phyloP scores from a whole-genome alignment of 1,140 invertebrate species.

The Scylla paramamosain region DNA sequence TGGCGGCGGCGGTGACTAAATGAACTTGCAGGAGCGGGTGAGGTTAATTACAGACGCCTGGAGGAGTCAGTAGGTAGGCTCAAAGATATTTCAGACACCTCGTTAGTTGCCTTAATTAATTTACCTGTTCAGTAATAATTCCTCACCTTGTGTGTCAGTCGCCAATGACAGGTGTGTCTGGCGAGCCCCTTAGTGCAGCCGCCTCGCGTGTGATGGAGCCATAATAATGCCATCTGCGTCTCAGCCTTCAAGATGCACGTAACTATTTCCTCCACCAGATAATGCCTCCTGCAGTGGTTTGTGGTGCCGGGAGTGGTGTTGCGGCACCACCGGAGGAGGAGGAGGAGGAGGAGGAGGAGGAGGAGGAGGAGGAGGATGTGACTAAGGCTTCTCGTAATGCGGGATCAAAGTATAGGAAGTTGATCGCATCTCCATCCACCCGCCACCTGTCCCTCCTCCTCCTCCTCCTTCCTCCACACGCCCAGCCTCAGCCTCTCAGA shows the following conservation, averaged over 20 bases:
- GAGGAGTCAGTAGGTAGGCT: background rate
- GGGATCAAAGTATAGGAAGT: no score
- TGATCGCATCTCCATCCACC: no score
- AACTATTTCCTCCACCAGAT: no score
- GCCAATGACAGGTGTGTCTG: background rate
- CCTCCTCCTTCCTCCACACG: background rate
- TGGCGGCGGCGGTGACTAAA: background rate
- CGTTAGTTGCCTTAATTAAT: constrained; percentile 21
- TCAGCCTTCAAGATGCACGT: no score
- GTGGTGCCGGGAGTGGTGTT: background rate
- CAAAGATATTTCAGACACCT: background rate
- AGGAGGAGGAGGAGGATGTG: no score
- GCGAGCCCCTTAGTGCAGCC: background rate
- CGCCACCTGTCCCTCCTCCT: background rate
- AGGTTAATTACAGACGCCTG: background rate
- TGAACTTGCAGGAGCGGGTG: background rate
- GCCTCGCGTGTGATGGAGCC: background rate
- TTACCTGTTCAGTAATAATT: background rate
- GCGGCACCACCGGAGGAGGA: no score
- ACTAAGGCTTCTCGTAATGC: no score
- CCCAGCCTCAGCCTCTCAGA: background rate
- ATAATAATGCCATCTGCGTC: no score
- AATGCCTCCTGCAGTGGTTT: background rate
- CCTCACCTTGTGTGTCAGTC: background rate
- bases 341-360: no score